Conservation (phyloP, 2,797 vertebrate species). For the Phyllotis vaccarum region DNA sequence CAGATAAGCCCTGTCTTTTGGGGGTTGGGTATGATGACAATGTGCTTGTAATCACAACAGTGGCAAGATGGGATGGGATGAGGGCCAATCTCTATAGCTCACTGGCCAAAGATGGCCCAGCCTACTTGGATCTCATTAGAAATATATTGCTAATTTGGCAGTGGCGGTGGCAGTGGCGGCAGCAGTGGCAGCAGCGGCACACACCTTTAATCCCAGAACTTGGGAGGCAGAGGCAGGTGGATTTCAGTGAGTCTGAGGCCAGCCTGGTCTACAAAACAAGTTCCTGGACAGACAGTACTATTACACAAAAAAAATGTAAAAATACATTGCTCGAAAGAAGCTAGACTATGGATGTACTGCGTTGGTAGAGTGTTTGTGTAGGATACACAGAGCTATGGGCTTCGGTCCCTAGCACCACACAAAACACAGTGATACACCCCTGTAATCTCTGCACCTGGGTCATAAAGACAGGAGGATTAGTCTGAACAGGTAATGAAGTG, state of each 20-base stretch:
- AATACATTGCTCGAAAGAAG: background rate
- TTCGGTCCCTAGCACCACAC: background rate
- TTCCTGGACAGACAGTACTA: too few relatives aligned
- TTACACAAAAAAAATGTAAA: too few relatives aligned
- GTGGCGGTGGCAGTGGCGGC: too few relatives aligned
- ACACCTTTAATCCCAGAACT: too few relatives aligned
- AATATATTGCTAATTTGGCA: fast-evolving
- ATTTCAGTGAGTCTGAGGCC: too few relatives aligned
- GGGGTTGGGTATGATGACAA: background rate
- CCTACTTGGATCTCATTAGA: background rate
- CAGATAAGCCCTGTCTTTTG: too few relatives aligned
- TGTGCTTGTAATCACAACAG: background rate
- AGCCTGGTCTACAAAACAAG: too few relatives aligned
- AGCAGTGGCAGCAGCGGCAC: too few relatives aligned
- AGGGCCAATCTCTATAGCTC: background rate
- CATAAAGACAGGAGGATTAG: background rate
- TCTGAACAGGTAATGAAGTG: too few relatives aligned
- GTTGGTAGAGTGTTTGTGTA: background rate
- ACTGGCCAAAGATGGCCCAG: background rate
- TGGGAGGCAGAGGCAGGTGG: too few relatives aligned
- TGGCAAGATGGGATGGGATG: background rate
- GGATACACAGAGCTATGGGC: background rate
- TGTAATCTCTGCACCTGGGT: background rate
- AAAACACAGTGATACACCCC: background rate
- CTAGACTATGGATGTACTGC: background rate